These are phyloP conservation scores for Agelas oroides DNA, from an alignment of 37 sponge, comb jelly and placozoan genomes.

Conservation along the genomic window DNA sequence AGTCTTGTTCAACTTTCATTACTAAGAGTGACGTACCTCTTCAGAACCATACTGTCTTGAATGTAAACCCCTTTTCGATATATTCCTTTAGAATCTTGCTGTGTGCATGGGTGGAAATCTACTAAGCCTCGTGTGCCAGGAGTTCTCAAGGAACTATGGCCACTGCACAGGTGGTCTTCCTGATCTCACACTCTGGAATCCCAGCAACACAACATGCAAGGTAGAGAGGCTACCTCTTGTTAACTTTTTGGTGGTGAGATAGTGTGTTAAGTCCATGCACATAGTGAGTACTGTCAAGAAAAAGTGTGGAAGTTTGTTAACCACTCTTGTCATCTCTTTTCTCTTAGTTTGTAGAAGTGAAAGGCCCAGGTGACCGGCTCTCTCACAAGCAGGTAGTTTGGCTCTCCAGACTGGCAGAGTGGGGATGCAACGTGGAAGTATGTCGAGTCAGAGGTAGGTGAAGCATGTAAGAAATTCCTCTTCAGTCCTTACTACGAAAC, in stretches of 20 bases:
- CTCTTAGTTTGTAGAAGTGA: constrained; percentile 85
- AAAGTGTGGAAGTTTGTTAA: no score
- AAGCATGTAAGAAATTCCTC: not conserved
- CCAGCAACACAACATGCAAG: constrained; percentile 43
- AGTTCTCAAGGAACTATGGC: constrained; percentile 37
- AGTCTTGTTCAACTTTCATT: no score
- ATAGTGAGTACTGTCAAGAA: not conserved
- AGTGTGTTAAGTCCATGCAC: not conserved
- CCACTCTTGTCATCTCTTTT: no score
- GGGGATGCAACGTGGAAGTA: constrained; percentile 74
- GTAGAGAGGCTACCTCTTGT: constrained; percentile 46
- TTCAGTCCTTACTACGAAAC: not conserved
- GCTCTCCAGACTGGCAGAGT: constrained; percentile 54
- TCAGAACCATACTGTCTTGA: no score
- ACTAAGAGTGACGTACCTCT: no score
- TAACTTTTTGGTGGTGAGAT: not conserved
- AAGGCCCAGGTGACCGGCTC: constrained; percentile 79
- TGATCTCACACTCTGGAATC: constrained; percentile 81
- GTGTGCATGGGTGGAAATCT: constrained; percentile 61
- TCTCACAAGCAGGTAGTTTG: constrained; percentile 80
- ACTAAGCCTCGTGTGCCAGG: constrained; percentile 43
- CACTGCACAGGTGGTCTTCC: constrained; percentile 69
- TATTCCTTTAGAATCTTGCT: constrained; percentile 71
- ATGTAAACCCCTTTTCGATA: no score
- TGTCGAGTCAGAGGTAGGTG: constrained; percentile 69